These are phyloP conservation scores for Variabilichromis moorii DNA, from an alignment of 2,113 vertebrate species.

Conservation along the genomic window DNA sequence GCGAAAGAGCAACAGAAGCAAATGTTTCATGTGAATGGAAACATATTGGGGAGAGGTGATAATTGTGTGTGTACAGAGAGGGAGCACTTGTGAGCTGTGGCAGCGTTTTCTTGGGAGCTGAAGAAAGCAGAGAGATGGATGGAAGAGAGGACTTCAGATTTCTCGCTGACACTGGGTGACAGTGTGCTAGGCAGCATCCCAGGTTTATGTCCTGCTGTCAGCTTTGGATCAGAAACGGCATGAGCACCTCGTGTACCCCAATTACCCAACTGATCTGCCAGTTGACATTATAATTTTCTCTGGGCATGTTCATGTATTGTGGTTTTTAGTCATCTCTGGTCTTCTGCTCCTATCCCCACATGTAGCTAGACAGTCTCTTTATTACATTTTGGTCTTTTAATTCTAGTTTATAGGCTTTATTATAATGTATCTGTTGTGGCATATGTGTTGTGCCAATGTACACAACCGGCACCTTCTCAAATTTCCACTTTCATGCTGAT, in stretches of 20 bases:
- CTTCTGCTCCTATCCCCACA: neutral
- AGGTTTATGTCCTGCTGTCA: neutral
- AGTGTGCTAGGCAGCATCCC: neutral
- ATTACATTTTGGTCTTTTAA: neutral
- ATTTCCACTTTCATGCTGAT: neutral
- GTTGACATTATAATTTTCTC: neutral
- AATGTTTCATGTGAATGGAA: neutral
- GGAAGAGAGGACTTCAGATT: constrained; percentile 18
- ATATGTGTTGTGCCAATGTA: neutral
- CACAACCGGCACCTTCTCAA: neutral
- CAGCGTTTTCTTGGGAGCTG: constrained; percentile 4
- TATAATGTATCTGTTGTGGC: neutral
- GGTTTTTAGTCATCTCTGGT: neutral
- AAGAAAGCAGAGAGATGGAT: constrained; percentile 20
- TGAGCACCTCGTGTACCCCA: neutral
- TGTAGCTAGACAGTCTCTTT: neutral
- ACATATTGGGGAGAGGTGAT: neutral
- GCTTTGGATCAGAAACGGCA: neutral
- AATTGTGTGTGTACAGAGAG: neutral
- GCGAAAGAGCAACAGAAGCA: neutral
- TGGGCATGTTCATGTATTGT: neutral
- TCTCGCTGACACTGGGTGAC: constrained; percentile 20
- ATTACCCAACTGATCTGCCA: neutral
- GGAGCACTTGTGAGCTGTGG: neutral
- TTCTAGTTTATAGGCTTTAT: neutral